A percentile compares a stretch with the other conserved stretches of the same genome.
Conservation (phyloP, 2,888 invertebrate species). For the Aleiodes leptofemur region DNA sequence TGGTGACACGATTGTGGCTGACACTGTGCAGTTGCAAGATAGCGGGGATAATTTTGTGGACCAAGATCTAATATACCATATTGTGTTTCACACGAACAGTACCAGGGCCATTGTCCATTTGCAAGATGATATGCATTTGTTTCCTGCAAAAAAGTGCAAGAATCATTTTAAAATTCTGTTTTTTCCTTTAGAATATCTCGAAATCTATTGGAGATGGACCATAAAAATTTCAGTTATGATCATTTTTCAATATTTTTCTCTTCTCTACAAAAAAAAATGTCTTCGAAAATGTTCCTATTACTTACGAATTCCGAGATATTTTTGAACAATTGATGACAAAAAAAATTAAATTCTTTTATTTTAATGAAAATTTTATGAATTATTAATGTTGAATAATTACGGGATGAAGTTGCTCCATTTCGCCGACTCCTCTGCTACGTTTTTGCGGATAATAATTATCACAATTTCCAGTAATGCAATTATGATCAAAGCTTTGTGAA, state of each 20-base stretch:
- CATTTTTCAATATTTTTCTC: too few relatives aligned
- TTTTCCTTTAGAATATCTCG: neutral
- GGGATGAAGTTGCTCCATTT: conserved; percentile 30
- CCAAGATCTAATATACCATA: conserved; percentile 62
- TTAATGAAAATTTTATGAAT: neutral
- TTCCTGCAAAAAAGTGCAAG: conserved; percentile 32
- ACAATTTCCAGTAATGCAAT: conserved; percentile 45
- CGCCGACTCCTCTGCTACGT: conserved; percentile 45
- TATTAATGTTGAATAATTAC: neutral
- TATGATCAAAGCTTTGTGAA: conserved; percentile 36
- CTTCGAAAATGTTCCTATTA: too few relatives aligned
- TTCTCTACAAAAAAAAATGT: too few relatives aligned
- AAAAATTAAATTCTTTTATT: neutral
- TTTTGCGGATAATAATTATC: conserved; percentile 45
- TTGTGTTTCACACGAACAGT: conserved; percentile 62
- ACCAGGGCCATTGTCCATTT: conserved; percentile 50
- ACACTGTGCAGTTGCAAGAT: conserved; percentile 60
- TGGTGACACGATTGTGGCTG: conserved; percentile 56
- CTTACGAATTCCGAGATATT: too few relatives aligned
- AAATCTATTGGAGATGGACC: neutral
- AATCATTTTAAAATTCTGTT: conserved; percentile 1
- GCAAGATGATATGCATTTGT: conserved; percentile 43
- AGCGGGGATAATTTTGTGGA: conserved; percentile 63
- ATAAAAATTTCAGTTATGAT: too few relatives aligned
- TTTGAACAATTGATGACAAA: too few relatives aligned